Evolutionary conservation across 2,797 vertebrate species (phyloP).

Genomic region (Pangasius larnaudii): DNA sequence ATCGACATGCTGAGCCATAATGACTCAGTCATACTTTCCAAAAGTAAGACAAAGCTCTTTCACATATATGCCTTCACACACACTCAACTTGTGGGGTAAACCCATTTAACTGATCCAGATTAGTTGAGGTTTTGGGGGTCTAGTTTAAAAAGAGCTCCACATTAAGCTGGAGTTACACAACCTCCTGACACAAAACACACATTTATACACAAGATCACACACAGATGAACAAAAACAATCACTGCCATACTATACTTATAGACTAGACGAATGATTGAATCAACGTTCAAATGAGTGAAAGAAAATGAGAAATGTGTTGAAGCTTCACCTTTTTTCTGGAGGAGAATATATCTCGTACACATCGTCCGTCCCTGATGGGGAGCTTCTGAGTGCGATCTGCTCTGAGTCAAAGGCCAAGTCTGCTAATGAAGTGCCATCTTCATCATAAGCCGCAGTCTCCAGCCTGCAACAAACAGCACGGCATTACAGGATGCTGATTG

Average conservation of each 20-base stretch:
- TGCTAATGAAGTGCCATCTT: conserved; percentile 85
- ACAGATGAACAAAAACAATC: neutral
- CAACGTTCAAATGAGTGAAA: neutral
- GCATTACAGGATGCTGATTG: neutral
- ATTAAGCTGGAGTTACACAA: neutral
- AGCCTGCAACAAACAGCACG: conserved; percentile 64
- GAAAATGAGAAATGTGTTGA: neutral
- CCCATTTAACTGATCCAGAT: neutral
- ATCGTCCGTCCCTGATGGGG: conserved; percentile 80
- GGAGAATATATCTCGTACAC: conserved; percentile 84
- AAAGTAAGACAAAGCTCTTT: neutral
- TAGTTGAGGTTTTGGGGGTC: neutral
- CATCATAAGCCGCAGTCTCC: conserved; percentile 87
- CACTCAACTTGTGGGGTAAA: neutral
- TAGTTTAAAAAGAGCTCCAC: too few species aligned
- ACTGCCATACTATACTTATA: neutral
- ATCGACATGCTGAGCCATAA: neutral
- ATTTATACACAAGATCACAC: neutral
- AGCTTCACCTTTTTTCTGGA: conserved; percentile 84
- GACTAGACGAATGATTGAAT: neutral
- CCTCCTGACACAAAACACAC: neutral
- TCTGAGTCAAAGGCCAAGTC: conserved; percentile 86
- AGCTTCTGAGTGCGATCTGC: conserved; percentile 80
- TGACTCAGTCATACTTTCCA: neutral
- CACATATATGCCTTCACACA: neutral